These are phyloP conservation scores for Rhinoraja longicauda DNA, from an alignment of 2,797 vertebrate species.

Conservation along the genomic window DNA sequence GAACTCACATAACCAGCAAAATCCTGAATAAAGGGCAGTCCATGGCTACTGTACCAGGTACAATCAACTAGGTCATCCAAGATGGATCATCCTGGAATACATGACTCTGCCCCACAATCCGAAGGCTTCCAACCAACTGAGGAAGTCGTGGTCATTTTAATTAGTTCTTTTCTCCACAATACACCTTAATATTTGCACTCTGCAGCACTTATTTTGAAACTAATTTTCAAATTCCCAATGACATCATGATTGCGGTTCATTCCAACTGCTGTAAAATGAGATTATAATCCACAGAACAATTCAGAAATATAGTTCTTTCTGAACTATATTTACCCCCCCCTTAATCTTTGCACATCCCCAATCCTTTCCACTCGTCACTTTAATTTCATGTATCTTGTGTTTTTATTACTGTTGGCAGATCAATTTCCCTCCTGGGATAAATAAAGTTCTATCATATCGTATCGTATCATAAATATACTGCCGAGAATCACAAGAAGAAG, in stretches of 20 bases:
- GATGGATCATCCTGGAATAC: neutral
- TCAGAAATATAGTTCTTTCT: neutral
- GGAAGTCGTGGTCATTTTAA: neutral
- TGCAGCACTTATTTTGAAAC: neutral
- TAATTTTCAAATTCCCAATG: neutral
- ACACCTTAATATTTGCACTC: neutral
- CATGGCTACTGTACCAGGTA: neutral
- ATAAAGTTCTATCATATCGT: neutral
- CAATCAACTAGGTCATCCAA: neutral
- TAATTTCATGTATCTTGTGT: too few species aligned
- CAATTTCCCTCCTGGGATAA: too few species aligned
- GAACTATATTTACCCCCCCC: too few species aligned
- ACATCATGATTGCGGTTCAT: neutral
- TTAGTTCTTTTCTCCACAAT: neutral
- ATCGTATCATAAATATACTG: neutral
- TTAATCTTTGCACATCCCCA: too few species aligned
- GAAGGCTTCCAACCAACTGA: neutral
- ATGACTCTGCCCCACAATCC: neutral
- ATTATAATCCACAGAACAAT: neutral
- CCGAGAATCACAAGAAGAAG: neutral
- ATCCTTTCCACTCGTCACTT: too few species aligned
- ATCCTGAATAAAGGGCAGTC: neutral
- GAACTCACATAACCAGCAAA: neutral
- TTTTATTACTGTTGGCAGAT: too few species aligned
- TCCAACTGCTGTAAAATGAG: neutral